These are phyloP conservation scores for Melanaphis sacchari DNA, from an alignment of 1,140 invertebrate genomes.

Conservation along the genomic window DNA sequence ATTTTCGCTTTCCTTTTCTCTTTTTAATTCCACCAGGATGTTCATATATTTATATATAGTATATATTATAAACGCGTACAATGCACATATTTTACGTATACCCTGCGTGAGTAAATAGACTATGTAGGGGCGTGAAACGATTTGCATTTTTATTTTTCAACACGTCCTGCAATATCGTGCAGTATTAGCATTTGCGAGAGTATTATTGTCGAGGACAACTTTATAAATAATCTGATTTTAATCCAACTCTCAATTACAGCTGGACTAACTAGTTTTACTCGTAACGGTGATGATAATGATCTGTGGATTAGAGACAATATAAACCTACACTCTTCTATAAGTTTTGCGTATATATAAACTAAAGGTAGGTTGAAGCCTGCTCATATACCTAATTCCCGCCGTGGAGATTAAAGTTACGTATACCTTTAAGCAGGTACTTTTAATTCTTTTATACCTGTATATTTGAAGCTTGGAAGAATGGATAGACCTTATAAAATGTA, in stretches of 20 bases:
- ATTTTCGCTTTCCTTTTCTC: background rate
- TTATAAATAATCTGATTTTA: background rate
- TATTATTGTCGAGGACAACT: background rate
- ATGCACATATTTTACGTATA: background rate
- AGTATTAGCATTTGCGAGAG: background rate
- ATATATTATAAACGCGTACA: background rate
- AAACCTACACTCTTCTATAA: background rate
- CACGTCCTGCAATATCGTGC: background rate
- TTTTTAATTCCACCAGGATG: background rate
- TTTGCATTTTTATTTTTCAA: conserved; percentile 6
- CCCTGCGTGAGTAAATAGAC: background rate
- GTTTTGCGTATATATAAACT: too few relatives aligned
- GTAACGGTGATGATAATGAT: background rate
- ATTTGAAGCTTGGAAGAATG: too few relatives aligned
- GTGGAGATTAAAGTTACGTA: too few relatives aligned
- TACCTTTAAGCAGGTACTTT: too few relatives aligned
- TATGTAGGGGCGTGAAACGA: background rate
- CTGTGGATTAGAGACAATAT: background rate
- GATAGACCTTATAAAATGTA: too few relatives aligned
- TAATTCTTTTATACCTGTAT: too few relatives aligned
- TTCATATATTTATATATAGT: background rate
- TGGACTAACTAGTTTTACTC: background rate
- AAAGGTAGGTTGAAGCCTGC: too few relatives aligned
- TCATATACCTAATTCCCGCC: too few relatives aligned
- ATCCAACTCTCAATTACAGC: background rate